Conservation (phyloP, 2,797 vertebrate species). For the Bufotes viridis region DNA sequence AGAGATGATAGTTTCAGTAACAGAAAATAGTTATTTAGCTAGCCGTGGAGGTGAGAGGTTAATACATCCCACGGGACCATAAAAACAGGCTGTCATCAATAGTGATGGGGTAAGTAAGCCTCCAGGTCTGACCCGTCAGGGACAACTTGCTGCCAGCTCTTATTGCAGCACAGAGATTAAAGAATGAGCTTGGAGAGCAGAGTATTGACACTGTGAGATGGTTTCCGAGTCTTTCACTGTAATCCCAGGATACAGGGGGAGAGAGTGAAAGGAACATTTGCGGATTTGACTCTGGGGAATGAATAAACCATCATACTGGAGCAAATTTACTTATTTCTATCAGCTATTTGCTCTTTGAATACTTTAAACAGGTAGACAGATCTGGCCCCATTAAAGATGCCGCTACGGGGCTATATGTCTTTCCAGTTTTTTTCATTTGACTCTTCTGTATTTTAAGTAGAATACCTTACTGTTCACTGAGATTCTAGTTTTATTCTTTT, state of each 20-base stretch:
- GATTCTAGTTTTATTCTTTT: neutral
- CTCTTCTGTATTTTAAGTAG: conserved; percentile 19
- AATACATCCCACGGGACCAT: conserved; percentile 29
- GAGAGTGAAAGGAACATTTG: conserved; percentile 36
- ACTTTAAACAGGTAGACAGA: conserved; percentile 45
- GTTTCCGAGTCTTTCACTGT: conserved; percentile 42
- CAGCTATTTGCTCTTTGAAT: conserved; percentile 34
- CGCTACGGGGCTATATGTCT: neutral
- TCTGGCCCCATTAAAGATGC: conserved; percentile 4
- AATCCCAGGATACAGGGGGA: conserved; percentile 40
- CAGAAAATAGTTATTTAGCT: conserved; percentile 40
- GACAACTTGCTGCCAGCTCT: conserved; percentile 48
- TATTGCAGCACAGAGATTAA: conserved; percentile 52
- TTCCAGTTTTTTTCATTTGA: neutral
- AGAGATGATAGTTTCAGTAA: conserved; percentile 16
- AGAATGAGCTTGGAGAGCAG: conserved; percentile 36
- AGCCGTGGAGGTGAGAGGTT: conserved; percentile 32
- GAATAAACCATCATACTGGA: conserved; percentile 45
- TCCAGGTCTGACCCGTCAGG: conserved; percentile 42
- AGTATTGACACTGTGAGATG: conserved; percentile 58
- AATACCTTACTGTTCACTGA: neutral
- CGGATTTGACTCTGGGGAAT: conserved; percentile 53
- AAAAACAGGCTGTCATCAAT: conserved; percentile 10
- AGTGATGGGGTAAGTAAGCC: conserved; percentile 40
- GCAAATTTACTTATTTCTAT: conserved; percentile 48